Base-by-base conservation (phyloP, 2,888 invertebrate genomes). In the Arrhopalites spinosus region DNA sequence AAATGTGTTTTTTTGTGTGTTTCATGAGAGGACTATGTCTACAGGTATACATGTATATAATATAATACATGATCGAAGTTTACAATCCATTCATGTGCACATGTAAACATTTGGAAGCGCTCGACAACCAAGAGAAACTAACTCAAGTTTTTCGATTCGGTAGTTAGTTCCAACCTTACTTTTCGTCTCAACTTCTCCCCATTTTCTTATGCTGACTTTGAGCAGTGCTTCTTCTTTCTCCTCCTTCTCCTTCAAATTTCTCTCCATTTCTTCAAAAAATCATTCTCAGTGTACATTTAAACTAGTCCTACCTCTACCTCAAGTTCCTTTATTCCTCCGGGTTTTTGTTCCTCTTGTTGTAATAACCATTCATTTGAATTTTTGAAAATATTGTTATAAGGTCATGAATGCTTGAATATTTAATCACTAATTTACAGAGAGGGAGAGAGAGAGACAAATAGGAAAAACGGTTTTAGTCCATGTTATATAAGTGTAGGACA, bases 51-150 rank as follows among this genome's bases (percentile, higher is more conserved):
- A 36, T 36, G 11, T 36, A 36, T 36, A 36, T 36, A 36, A 7
- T 27, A 13, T 27, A 25, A 25, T 59, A 59, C 13, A 50, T 68
- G 50, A 68, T 45, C 71, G 59, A 71, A 71, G 25, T 47, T 68
- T 68, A 68, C 25, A 68, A 50, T 68, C 68, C 47, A 15, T 27
- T 47, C 68, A 66, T 43, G 66, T 66, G 36, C 45, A 45, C 15
- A 45, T 45, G 66, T 66, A 66, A 66, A 66, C 66, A 66, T 45
- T 64, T 45, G 45, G 45, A 66, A 66, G 66, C 45, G 20, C 36
- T 66, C 23, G 17, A 15, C 30, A 17, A 64, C n/a, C 64, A 64
- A 64, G 36, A 64, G 43, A 13, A 25, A 25, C 36, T 17, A 66
- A 66, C 20, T 20, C 66, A 3, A 45, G 66, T 66, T 59, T 66